Percentiles rank a stretch among this genome's conserved stretches.
These are phyloP conservation scores for Tribolium castaneum DNA, from an alignment of 1,140 invertebrate genomes.

Conservation along the genomic window DNA sequence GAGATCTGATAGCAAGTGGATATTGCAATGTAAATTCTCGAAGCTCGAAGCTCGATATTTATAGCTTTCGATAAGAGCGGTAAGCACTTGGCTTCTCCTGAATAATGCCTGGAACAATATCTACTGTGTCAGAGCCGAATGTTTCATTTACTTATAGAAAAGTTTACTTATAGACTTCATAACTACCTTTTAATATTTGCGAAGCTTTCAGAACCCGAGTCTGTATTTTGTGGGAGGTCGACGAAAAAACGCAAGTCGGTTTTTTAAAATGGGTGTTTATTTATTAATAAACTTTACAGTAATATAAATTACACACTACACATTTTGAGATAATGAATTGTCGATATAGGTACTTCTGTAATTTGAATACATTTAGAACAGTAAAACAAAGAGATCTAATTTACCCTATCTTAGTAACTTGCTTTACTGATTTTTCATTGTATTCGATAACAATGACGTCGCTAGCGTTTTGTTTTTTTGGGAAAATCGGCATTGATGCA, in stretches of 20 bases:
- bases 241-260: background rate
- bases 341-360: slow-evolving; percentile 36
- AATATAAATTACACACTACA: slow-evolving; percentile 47
- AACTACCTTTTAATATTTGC: background rate
- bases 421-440: slow-evolving; percentile 3
- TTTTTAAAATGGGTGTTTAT: slow-evolving; percentile 40
- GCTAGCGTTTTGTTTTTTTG: slow-evolving; percentile 24
- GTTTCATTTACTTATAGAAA: slow-evolving; percentile 38
- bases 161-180: slow-evolving; percentile 14
- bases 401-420: slow-evolving; percentile 14
- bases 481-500: slow-evolving; percentile 4
- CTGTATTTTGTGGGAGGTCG: background rate
- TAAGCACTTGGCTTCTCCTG: slow-evolving; percentile 50
- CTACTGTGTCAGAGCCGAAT: slow-evolving; percentile 25
- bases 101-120: slow-evolving; percentile 44
- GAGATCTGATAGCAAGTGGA: slow-evolving; percentile 54
- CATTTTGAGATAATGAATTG: slow-evolving; percentile 46
- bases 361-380: slow-evolving; percentile 42
- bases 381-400: slow-evolving; percentile 42
- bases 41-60: slow-evolving; percentile 55
- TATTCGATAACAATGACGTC: slow-evolving; percentile 32
- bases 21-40: slow-evolving; percentile 57
- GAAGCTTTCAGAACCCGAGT: background rate
- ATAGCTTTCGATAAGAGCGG: slow-evolving; percentile 56
- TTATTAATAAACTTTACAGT: slow-evolving; percentile 46